phyloP scores from a whole-genome alignment of 2,888 invertebrate genomes.

The Nymphalis polychloros region DNA sequence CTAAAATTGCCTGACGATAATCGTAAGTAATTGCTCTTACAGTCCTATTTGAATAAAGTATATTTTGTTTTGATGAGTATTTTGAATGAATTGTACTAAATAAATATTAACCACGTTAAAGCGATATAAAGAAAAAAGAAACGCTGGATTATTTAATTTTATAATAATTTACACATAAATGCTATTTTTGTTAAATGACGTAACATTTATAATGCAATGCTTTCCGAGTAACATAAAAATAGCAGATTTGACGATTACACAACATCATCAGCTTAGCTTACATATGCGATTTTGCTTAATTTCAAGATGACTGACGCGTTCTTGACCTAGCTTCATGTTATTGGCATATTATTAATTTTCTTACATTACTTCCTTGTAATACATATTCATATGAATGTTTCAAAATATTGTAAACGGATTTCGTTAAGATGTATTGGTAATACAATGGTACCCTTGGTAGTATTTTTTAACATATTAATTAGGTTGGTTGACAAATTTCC shows the following conservation, averaged over 20 bases:
- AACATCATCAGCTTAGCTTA: not conserved
- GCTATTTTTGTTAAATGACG: too few relatives aligned
- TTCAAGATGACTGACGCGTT: constrained; percentile 25
- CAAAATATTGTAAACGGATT: constrained; percentile 16
- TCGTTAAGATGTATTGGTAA: constrained; percentile 6
- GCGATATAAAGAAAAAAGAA: too few relatives aligned
- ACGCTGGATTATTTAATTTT: too few relatives aligned
- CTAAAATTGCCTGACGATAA: too few relatives aligned
- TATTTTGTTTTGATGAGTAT: too few relatives aligned
- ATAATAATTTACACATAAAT: too few relatives aligned
- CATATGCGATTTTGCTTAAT: not conserved
- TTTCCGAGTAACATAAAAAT: not conserved
- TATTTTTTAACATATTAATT: not conserved
- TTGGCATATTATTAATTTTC: constrained; percentile 7
- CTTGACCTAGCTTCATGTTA: constrained; percentile 25
- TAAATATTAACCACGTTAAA: too few relatives aligned
- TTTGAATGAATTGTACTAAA: too few relatives aligned
- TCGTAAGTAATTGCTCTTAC: too few relatives aligned
- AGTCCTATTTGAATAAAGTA: too few relatives aligned
- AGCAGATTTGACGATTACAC: not conserved
- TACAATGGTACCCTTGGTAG: not conserved
- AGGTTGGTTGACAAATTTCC: too few relatives aligned
- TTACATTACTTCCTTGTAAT: constrained; percentile 19
- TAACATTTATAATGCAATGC: too few relatives aligned
- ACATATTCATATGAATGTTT: constrained; percentile 24